Percentiles rank a stretch among this genome's conserved stretches.
Evolutionary conservation across 2,888 invertebrate genomes (phyloP).

Genomic region (Hypselothyrea guttata): DNA sequence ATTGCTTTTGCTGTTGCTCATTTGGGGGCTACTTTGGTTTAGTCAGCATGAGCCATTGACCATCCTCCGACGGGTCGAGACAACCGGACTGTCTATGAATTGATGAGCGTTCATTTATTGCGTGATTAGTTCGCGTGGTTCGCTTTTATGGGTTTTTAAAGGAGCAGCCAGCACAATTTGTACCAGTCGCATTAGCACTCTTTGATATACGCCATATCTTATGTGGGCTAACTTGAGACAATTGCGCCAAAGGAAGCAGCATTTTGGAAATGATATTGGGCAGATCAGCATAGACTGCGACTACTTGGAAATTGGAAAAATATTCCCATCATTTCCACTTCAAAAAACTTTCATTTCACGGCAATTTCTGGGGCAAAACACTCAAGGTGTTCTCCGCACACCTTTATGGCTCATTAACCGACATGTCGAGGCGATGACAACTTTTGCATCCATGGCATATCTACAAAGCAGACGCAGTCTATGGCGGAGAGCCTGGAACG

Average conservation of each 20-base stretch:
- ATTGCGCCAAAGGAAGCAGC: background rate
- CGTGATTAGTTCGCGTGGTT: conserved; percentile 68
- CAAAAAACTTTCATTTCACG: conserved; percentile 7
- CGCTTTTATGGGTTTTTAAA: conserved; percentile 43
- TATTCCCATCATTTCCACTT: background rate
- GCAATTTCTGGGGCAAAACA: conserved; percentile 7
- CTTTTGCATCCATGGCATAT: conserved; percentile 45
- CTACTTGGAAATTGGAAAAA: no score
- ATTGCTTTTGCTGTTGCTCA: conserved; percentile 71
- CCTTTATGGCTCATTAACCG: conserved; percentile 76
- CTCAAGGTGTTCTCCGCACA: conserved; percentile 48
- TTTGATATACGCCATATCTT: conserved; percentile 48
- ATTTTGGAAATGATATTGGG: no score
- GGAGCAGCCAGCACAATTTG: conserved; percentile 57
- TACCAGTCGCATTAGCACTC: conserved; percentile 56
- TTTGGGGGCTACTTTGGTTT: conserved; percentile 63
- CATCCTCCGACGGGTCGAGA: conserved; percentile 11
- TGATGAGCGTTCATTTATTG: conserved; percentile 75
- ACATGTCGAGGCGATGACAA: conserved; percentile 49
- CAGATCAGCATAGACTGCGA: no score
- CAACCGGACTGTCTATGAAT: conserved; percentile 58
- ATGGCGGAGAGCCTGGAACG: background rate
- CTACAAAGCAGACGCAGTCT: conserved; percentile 15
- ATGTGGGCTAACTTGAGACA: background rate
- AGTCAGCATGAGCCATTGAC: conserved; percentile 52